Evolutionary conservation across 2,797 vertebrate species (phyloP).

Genomic region (Danionella dracula): DNA sequence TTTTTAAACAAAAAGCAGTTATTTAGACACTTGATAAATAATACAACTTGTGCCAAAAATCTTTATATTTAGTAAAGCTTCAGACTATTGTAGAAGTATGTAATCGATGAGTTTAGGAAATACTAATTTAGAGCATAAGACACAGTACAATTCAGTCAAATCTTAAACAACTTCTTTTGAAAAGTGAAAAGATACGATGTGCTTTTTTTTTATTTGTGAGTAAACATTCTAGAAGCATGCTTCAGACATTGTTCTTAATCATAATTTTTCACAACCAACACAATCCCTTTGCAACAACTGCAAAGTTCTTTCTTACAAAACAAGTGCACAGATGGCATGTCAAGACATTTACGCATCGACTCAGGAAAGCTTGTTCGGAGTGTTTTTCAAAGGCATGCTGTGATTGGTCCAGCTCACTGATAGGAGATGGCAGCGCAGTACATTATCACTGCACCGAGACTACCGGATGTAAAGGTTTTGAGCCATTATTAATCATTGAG

Average conservation of each 20-base stretch:
- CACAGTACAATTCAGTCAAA: too few species aligned
- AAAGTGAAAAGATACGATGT: neutral
- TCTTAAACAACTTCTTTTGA: too few species aligned
- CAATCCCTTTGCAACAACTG: constrained; percentile 36
- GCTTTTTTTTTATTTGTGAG: constrained; percentile 40
- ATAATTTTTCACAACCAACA: constrained; percentile 30
- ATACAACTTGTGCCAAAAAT: too few species aligned
- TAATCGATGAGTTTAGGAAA: too few species aligned
- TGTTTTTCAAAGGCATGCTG: constrained; percentile 67
- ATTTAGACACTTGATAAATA: too few species aligned
- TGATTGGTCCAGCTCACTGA: constrained; percentile 55
- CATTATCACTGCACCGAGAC: constrained; percentile 71
- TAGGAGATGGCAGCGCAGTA: constrained; percentile 62
- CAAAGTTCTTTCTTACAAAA: constrained; percentile 26
- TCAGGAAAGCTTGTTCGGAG: constrained; percentile 48
- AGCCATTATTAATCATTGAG: constrained; percentile 4
- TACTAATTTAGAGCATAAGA: too few species aligned
- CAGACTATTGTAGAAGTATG: too few species aligned
- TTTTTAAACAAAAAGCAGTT: too few species aligned
- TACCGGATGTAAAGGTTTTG: neutral
- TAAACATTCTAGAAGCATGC: constrained; percentile 48
- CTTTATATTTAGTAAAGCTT: too few species aligned
- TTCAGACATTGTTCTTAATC: constrained; percentile 52
- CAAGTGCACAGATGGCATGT: neutral
- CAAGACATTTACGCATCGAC: constrained; percentile 13